Conservation (phyloP, 2,888 invertebrate genomes). For the Synanthedon andrenaeformis region DNA sequence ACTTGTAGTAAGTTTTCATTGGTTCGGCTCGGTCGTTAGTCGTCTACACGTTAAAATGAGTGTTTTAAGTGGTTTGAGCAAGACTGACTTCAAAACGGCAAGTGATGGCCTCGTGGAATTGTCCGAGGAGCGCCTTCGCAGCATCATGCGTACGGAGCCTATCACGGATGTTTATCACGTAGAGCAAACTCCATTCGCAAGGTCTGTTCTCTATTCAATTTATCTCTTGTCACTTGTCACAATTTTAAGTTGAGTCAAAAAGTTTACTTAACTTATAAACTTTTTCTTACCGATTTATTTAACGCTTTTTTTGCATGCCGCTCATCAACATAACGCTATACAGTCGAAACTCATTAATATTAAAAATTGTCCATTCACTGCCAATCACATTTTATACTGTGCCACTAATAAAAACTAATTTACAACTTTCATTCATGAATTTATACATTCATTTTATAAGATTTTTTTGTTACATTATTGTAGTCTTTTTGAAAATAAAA, state of each 20-base stretch:
- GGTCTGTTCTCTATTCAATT: constrained; percentile 64
- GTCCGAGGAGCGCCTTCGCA: constrained; percentile 75
- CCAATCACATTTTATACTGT: background rate
- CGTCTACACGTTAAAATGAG: constrained; percentile 50
- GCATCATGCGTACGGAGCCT: constrained; percentile 78
- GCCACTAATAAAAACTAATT: background rate
- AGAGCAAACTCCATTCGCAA: constrained; percentile 87
- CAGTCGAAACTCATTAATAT: background rate
- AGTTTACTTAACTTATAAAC: constrained; percentile 1
- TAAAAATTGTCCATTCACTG: background rate
- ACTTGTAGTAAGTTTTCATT: constrained; percentile 38
- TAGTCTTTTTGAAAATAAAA: too few relatives aligned
- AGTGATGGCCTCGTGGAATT: constrained; percentile 81
- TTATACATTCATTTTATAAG: too few relatives aligned
- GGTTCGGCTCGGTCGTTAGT: constrained; percentile 31
- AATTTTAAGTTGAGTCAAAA: constrained; percentile 5
- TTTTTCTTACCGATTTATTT: constrained; percentile 4
- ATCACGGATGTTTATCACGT: constrained; percentile 83
- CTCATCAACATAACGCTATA: constrained; percentile 1
- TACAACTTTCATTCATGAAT: background rate
- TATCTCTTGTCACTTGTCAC: constrained; percentile 6
- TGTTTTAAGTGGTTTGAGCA: constrained; percentile 66
- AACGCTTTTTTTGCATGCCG: background rate
- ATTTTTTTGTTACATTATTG: too few relatives aligned
- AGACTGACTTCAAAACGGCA: constrained; percentile 69